Conservation (phyloP, 2,113 vertebrate species). For the Poecilia latipinna region DNA sequence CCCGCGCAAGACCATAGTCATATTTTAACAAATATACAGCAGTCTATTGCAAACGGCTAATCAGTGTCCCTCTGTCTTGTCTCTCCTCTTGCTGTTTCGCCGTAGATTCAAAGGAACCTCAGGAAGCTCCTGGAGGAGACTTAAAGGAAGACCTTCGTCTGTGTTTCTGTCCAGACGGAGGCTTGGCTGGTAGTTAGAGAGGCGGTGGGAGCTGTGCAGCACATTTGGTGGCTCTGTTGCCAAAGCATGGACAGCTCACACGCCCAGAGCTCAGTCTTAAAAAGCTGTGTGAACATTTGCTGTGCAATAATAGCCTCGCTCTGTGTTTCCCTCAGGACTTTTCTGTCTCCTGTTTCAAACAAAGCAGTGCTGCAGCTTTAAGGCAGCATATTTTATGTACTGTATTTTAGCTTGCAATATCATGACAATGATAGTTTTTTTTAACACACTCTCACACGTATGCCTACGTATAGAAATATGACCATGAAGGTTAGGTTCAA, state of each 20-base stretch:
- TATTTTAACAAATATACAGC: too few species aligned
- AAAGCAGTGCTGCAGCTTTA: slow-evolving; percentile 21
- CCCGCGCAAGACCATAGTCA: background rate
- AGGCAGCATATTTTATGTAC: slow-evolving; percentile 19
- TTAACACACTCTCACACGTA: background rate
- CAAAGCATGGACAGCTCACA: slow-evolving; percentile 26
- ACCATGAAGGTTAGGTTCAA: slow-evolving; percentile 28
- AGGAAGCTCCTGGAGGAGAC: slow-evolving; percentile 74
- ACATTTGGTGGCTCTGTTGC: slow-evolving; percentile 15
- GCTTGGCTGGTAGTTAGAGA: slow-evolving; percentile 11
- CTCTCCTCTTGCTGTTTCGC: background rate
- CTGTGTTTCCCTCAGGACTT: slow-evolving; percentile 59
- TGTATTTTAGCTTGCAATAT: slow-evolving; percentile 19
- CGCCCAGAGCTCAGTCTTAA: slow-evolving; percentile 19
- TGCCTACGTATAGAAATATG: background rate
- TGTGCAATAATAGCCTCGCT: slow-evolving; percentile 70
- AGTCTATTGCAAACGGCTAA: background rate
- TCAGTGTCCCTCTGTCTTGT: background rate
- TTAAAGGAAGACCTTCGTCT: slow-evolving; percentile 33
- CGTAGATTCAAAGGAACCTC: slow-evolving; percentile 74
- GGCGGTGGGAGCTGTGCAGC: slow-evolving; percentile 16
- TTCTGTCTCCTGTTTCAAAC: slow-evolving; percentile 27
- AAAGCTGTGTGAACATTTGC: slow-evolving; percentile 30
- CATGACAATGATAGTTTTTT: background rate
- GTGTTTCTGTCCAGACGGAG: slow-evolving; percentile 7